A percentile compares a stretch with the other conserved stretches of the same genome.
Conservation (phyloP, 2,797 vertebrate species). For the Cuculus canorus region DNA sequence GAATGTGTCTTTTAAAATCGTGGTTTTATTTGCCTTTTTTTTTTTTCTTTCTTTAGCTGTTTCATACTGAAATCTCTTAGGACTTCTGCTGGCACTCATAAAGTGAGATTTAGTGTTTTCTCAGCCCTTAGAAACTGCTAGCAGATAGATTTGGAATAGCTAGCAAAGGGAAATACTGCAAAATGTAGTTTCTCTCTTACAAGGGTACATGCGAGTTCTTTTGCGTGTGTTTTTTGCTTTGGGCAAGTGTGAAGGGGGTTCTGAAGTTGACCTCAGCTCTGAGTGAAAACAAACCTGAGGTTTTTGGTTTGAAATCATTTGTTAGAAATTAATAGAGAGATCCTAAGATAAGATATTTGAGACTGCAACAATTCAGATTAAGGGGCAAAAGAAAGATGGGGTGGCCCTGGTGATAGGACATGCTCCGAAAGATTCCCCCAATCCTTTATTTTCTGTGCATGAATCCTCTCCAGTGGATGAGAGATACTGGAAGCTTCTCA, state of each 20-base stretch:
- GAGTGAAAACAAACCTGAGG: neutral
- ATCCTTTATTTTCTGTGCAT: neutral
- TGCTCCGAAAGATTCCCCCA: neutral
- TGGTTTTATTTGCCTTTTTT: neutral
- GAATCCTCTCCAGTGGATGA: neutral
- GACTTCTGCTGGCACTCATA: neutral
- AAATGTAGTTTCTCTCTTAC: neutral
- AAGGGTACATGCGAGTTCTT: neutral
- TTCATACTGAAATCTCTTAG: neutral
- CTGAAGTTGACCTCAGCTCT: neutral
- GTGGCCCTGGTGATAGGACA: neutral
- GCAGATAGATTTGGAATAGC: neutral
- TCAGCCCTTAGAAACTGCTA: neutral
- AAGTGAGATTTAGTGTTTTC: neutral
- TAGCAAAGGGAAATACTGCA: neutral
- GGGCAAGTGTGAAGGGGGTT: neutral
- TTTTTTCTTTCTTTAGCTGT: rapidly evolving
- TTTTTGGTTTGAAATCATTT: neutral
- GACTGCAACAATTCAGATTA: neutral
- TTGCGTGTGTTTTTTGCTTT: neutral
- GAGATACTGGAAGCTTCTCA: neutral
- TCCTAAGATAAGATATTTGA: neutral
- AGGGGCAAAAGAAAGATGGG: neutral
- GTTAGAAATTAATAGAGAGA: neutral
- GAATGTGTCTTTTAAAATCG: neutral